These are phyloP conservation scores for Centroberyx gerrardi DNA, from an alignment of 2,797 vertebrate genomes.

Conservation along the genomic window DNA sequence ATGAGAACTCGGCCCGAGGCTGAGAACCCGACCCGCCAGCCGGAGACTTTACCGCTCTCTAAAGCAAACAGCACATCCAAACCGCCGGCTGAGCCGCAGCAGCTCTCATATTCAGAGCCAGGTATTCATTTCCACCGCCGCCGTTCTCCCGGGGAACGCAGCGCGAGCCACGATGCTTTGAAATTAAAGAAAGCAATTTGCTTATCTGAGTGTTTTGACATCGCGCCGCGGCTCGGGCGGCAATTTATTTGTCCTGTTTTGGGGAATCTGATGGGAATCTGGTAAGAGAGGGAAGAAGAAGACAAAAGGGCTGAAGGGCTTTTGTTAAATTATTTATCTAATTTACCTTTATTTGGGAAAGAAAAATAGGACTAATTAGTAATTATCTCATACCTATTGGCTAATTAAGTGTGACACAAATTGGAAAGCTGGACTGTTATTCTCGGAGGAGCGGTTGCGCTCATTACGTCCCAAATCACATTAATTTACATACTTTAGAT, in stretches of 20 bases:
- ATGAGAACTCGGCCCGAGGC: constrained; percentile 24
- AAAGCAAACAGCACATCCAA: constrained; percentile 26
- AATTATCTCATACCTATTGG: constrained; percentile 19
- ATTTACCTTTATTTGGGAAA: constrained; percentile 18
- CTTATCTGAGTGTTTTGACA: constrained; percentile 2
- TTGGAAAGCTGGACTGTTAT: constrained; percentile 8
- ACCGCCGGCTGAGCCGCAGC: constrained; percentile 26
- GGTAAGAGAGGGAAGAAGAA: background rate
- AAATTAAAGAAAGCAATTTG: constrained; percentile 5
- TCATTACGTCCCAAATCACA: constrained; percentile 35
- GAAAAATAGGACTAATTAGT: constrained; percentile 21
- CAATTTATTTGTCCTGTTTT: constrained; percentile 21
- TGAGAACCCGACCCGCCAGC: constrained; percentile 39
- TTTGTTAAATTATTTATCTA: constrained; percentile 1
- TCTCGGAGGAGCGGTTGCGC: constrained; percentile 24
- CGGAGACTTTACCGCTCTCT: constrained; percentile 6
- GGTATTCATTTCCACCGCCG: constrained; percentile 23
- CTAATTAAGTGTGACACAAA: constrained; percentile 32
- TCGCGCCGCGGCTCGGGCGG: too few species aligned
- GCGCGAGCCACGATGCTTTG: background rate
- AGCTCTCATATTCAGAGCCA: background rate
- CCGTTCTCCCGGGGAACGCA: background rate
- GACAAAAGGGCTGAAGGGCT: background rate
- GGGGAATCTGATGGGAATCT: background rate
- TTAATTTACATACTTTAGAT: constrained; percentile 49